These are phyloP conservation scores for Plemyria rubiginata DNA, from an alignment of 2,888 invertebrate species.

Conservation along the genomic window DNA sequence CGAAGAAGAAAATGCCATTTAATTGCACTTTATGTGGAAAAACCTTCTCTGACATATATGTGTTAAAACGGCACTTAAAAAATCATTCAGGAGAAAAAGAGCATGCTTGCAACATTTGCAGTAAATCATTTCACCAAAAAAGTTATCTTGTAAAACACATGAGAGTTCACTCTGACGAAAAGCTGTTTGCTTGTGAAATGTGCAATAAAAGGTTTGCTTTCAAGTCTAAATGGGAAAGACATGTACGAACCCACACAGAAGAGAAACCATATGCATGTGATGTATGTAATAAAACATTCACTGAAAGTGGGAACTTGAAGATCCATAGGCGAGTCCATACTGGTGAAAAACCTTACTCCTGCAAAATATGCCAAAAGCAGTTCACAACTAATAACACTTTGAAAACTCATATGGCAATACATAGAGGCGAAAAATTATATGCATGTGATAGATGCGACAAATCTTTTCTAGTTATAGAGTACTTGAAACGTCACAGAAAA, in stretches of 20 bases:
- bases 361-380: slow-evolving; percentile 24
- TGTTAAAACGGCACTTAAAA: slow-evolving; percentile 17
- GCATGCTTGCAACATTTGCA: slow-evolving; percentile 6
- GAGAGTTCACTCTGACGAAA: slow-evolving; percentile 19
- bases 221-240: slow-evolving; percentile 15
- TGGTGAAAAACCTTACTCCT: slow-evolving; percentile 20
- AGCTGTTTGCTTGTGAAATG: slow-evolving; percentile 19
- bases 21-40: slow-evolving; percentile 15
- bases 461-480: slow-evolving; percentile 23
- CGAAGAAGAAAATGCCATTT: slow-evolving; percentile 1
- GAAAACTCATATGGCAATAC: slow-evolving; percentile 24
- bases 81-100: slow-evolving; percentile 14
- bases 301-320: slow-evolving; percentile 26
- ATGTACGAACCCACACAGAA: slow-evolving; percentile 23
- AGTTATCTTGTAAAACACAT: slow-evolving; percentile 15
- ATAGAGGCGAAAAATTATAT: slow-evolving; percentile 17
- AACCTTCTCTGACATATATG: slow-evolving; percentile 10
- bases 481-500: slow-evolving; percentile 27
- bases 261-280: slow-evolving; percentile 24
- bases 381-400: slow-evolving; percentile 22
- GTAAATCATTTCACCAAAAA: slow-evolving; percentile 12
- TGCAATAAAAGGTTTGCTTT: slow-evolving; percentile 23
- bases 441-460: slow-evolving; percentile 26
- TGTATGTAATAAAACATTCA: slow-evolving; percentile 21
- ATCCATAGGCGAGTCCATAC: slow-evolving; percentile 23